Conservation (phyloP, 2,113 vertebrate genomes). For the Motacilla tschutschensis region DNA sequence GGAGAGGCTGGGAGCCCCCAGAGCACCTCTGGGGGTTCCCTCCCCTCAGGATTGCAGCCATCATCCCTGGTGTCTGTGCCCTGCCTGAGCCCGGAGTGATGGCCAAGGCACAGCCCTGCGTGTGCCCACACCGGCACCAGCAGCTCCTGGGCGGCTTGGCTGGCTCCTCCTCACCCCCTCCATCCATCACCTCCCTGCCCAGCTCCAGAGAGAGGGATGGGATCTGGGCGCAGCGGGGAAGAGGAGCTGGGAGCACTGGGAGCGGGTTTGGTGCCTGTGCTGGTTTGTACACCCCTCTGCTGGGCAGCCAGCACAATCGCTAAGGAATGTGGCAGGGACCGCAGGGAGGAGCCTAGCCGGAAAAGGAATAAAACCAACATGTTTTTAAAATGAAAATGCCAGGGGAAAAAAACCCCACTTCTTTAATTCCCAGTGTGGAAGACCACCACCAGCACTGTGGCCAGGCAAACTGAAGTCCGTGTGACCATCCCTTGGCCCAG, state of each 20-base stretch:
- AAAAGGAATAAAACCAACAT: background rate
- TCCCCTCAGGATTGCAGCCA: background rate
- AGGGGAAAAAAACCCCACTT: background rate
- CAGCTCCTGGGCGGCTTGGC: background rate
- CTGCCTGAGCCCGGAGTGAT: background rate
- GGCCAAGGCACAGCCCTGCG: fast-evolving
- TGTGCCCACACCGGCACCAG: background rate
- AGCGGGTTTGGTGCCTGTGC: background rate
- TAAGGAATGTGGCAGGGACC: background rate
- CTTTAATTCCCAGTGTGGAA: background rate
- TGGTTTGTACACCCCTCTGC: conserved; percentile 46
- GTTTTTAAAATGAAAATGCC: background rate
- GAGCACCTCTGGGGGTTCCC: background rate
- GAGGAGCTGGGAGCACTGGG: too few species aligned
- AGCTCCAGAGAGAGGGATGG: background rate
- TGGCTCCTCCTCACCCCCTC: background rate
- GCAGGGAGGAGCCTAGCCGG: background rate
- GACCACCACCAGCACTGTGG: background rate
- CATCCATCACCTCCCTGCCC: background rate
- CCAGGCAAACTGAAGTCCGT: fast-evolving
- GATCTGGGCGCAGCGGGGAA: background rate
- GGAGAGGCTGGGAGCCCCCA: background rate
- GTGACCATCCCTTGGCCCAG: background rate
- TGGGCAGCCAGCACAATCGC: background rate
- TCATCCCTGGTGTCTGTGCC: fast-evolving